Evolutionary conservation across 2,888 invertebrate species (phyloP), one percentile per base, ranked within the genome.

Genomic region (Encarsia formosa): DNA sequence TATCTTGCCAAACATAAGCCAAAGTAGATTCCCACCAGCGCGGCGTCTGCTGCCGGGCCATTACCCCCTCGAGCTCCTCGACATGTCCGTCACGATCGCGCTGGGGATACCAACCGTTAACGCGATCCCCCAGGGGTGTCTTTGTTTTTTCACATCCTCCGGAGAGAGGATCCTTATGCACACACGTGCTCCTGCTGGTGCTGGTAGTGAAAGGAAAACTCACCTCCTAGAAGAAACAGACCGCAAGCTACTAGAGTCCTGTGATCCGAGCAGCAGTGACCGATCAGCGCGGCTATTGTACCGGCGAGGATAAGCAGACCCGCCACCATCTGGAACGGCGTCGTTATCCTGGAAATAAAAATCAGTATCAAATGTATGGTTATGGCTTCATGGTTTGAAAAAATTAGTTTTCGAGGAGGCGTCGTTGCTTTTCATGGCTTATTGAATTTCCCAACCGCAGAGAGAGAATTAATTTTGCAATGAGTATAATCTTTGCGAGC

Each of bases 211-310:
- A 5, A 6, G n/a, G 42, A 44, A 37, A 46, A 75, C 78, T 78
- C 66, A 82, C 82, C 82, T 59, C 79, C 80, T 29, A 81, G 73
- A 40, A 81, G 80, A 68, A 79, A 81, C 29, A 58, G 41, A 59
- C 81, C 81, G 63, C 81, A 80, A 39, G 81, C 81, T 41, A 81
- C 73, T 42, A 82, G 76, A 41, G 80, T 81, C 65, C 81, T 80
- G 71, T 80, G 79, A 75, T 81, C 81, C 60, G 77, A 77, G 67
- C 79, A 79, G 70, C 80, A 82, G 63, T 81, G 81, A 45, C 81
- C 82, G 63, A 80, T 74, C 57, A 82, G 68, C 23, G 81, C 79
- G 51, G 79, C 79, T 61, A 81, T 73, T 34, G 79, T 79, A 18
- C 73, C 73, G 18, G 79, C 81, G 46, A 80, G 67, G 56, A 80